phyloP scores from a whole-genome alignment of 1,140 invertebrate genomes.

The Ceratosolen solmsi region DNA sequence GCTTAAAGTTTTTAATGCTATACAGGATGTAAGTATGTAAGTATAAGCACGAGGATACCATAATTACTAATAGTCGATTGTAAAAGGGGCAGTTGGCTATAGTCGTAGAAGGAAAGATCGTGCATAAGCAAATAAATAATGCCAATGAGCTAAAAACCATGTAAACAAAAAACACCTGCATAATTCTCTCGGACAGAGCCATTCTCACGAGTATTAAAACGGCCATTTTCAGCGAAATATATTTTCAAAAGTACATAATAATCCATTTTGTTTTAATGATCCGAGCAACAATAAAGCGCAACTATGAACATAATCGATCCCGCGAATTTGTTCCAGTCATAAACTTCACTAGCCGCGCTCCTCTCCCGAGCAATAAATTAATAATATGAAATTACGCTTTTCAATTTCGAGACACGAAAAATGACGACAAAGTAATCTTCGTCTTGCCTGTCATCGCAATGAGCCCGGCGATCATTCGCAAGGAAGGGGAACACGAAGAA shows the following conservation, averaged over 20 bases:
- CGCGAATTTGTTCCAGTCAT: not conserved
- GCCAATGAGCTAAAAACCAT: not conserved
- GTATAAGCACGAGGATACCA: too few relatives aligned
- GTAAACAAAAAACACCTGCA: not conserved
- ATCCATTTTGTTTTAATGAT: not conserved
- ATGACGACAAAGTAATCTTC: not conserved
- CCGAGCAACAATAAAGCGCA: not conserved
- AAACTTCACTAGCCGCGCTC: not conserved
- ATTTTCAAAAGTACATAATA: not conserved
- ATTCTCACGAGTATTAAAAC: not conserved
- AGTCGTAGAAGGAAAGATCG: not conserved
- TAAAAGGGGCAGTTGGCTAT: not conserved
- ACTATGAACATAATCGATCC: not conserved
- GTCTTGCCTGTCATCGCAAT: not conserved
- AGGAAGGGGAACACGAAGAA: not conserved
- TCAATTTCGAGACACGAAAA: not conserved
- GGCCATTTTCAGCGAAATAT: not conserved
- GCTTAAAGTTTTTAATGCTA: too few relatives aligned
- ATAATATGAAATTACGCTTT: conserved; percentile 4
- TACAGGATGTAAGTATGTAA: too few relatives aligned
- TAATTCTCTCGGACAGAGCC: not conserved
- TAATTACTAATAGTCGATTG: not conserved
- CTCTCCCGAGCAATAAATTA: not conserved
- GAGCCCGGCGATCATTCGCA: not conserved
- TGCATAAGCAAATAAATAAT: not conserved